Percentiles rank a stretch among this genome's conserved stretches.
Conservation (phyloP, 1,140 invertebrate species). For the Thaumatotibia leucotreta region DNA sequence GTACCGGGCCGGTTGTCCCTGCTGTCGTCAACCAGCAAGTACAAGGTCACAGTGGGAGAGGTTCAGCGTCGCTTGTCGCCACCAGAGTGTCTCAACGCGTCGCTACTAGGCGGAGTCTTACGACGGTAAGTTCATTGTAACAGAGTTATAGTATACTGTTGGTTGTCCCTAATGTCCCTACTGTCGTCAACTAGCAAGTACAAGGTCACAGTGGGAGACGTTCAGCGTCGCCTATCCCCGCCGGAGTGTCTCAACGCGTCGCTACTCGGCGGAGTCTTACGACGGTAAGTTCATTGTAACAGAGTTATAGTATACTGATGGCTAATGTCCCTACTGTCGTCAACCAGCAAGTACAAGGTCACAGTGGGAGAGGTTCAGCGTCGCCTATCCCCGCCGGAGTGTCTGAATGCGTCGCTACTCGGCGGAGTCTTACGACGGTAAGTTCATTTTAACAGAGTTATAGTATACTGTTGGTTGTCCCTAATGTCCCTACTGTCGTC, state of each 20-base stretch:
- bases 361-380: too few species aligned
- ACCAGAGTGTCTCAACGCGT: constrained; percentile 99
- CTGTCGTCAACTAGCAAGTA: constrained; percentile 99
- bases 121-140: constrained; percentile 83
- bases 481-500: too few species aligned
- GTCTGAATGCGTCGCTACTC: too few species aligned
- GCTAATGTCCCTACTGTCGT: too few species aligned
- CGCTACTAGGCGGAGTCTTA: constrained; percentile 97
- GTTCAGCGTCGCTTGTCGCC: constrained; percentile 97
- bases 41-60: constrained; percentile 99
- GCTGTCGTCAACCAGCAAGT: constrained; percentile 98
- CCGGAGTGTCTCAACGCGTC: constrained; percentile 99
- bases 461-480: too few species aligned
- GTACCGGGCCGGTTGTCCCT: constrained; percentile 98
- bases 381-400: too few species aligned
- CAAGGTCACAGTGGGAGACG: constrained; percentile 99
- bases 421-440: too few species aligned
- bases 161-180: too few species aligned
- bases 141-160: background rate
- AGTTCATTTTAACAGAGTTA: too few species aligned
- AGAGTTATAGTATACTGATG: too few species aligned
- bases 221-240: constrained; percentile 96
- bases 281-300: too few species aligned
- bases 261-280: constrained; percentile 96
- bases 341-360: too few species aligned